phyloP scores from a whole-genome alignment of 1,140 invertebrate species.

The Drosophila kepulauana region DNA sequence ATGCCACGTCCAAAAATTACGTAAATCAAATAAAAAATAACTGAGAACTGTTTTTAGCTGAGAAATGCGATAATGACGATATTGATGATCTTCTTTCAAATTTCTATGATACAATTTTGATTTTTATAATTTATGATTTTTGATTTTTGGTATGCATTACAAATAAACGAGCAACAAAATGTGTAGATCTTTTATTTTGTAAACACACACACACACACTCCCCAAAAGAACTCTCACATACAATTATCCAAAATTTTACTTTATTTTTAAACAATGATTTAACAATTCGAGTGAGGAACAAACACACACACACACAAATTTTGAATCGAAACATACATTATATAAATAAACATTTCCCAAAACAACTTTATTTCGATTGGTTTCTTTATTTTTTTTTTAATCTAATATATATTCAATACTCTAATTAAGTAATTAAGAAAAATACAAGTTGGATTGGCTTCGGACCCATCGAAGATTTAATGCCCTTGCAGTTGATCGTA shows the following conservation, averaged over 20 bases:
- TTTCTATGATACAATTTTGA: slow-evolving; percentile 8
- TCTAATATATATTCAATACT: neutral
- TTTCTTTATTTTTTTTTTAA: slow-evolving; percentile 20
- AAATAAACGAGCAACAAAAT: slow-evolving; percentile 23
- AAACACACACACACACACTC: slow-evolving; percentile 18
- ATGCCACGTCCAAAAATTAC: slow-evolving; percentile 10
- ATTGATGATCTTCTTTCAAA: slow-evolving; percentile 21
- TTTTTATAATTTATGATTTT: slow-evolving; percentile 23
- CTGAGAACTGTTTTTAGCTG: slow-evolving; percentile 11
- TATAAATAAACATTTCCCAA: slow-evolving; percentile 42
- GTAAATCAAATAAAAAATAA: slow-evolving; percentile 6
- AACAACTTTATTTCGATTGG: slow-evolving; percentile 38
- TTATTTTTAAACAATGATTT: slow-evolving; percentile 25
- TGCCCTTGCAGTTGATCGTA: slow-evolving; percentile 3
- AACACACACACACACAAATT: slow-evolving; percentile 23
- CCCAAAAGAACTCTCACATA: neutral
- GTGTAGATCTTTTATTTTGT: slow-evolving; percentile 44
- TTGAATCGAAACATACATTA: slow-evolving; percentile 31
- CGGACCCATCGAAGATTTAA: slow-evolving; percentile 2
- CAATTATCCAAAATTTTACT: slow-evolving; percentile 36
- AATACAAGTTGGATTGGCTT: neutral
- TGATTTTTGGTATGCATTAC: slow-evolving; percentile 15
- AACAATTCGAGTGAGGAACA: slow-evolving; percentile 12
- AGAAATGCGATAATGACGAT: slow-evolving; percentile 8
- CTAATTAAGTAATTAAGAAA: neutral